phyloP scores from a whole-genome alignment of 2,797 vertebrate genomes.

The Anguilla megastoma region DNA sequence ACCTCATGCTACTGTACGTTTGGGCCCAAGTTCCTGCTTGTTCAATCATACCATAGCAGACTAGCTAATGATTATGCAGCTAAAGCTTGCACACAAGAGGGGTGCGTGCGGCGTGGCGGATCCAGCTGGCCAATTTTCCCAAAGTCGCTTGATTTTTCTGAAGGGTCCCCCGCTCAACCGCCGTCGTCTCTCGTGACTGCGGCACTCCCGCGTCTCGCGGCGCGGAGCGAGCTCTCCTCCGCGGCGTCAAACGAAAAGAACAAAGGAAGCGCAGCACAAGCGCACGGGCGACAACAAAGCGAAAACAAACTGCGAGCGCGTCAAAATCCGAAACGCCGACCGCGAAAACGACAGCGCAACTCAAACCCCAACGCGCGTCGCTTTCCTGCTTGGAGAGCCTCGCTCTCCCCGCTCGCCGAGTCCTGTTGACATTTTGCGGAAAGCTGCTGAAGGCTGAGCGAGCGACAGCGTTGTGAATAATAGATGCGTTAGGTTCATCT shows the following conservation, averaged over 20 bases:
- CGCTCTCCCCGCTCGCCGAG: not conserved
- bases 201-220: not conserved
- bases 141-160: not conserved
- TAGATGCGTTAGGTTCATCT: not conserved
- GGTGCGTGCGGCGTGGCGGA: not conserved
- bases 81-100: not conserved
- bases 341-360: not conserved
- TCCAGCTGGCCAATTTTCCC: not conserved
- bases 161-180: not conserved
- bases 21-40: not conserved
- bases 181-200: not conserved
- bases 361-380: not conserved
- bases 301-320: not conserved
- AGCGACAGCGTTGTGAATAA: not conserved
- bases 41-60: not conserved
- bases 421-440: conserved; percentile 11
- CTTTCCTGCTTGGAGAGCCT: not conserved
- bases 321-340: not conserved
- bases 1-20: not conserved
- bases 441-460: not conserved
- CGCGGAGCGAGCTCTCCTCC: not conserved
- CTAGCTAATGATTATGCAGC: not conserved
- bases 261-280: not conserved
- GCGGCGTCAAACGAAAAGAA: not conserved
- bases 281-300: not conserved